Percentiles rank a stretch among this genome's conserved stretches.
Conservation (phyloP, 2,888 invertebrate genomes). For the Pyralis farinalis region DNA sequence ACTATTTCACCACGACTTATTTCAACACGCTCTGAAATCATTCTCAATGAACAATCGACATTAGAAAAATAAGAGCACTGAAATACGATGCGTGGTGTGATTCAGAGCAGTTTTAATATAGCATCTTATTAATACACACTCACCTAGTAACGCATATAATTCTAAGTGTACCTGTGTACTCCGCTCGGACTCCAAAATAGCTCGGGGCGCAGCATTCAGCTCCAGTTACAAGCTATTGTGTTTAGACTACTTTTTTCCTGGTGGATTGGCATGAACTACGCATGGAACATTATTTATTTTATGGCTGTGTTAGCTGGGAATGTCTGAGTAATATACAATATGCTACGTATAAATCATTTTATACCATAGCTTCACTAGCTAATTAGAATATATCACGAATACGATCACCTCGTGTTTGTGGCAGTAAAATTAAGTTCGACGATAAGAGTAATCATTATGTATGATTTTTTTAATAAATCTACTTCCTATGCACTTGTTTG, state of each 20-base stretch:
- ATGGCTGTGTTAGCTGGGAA: constrained; percentile 1
- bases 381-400: too few relatives aligned
- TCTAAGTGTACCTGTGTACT: constrained; percentile 51
- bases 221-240: constrained; percentile 31
- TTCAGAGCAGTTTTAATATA: constrained; percentile 53
- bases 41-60: too few relatives aligned
- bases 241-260: constrained; percentile 19
- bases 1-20: too few relatives aligned
- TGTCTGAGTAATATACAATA: too few relatives aligned
- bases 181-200: constrained; percentile 47
- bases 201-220: constrained; percentile 30
- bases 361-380: too few relatives aligned
- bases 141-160: constrained; percentile 53
- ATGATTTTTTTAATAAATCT: too few relatives aligned
- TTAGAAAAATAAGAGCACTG: constrained; percentile 22
- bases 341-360: too few relatives aligned
- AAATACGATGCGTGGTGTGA: constrained; percentile 54
- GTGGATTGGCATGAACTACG: not conserved
- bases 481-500: too few relatives aligned
- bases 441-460: too few relatives aligned
- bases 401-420: too few relatives aligned
- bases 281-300: constrained; percentile 1
- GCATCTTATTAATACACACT: constrained; percentile 57
- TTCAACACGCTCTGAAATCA: too few relatives aligned
- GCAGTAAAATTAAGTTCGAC: too few relatives aligned